Percentiles rank a stretch among this genome's conserved stretches.
phyloP scores from a whole-genome alignment of 1,140 invertebrate genomes.

The Drosophila seguyi region DNA sequence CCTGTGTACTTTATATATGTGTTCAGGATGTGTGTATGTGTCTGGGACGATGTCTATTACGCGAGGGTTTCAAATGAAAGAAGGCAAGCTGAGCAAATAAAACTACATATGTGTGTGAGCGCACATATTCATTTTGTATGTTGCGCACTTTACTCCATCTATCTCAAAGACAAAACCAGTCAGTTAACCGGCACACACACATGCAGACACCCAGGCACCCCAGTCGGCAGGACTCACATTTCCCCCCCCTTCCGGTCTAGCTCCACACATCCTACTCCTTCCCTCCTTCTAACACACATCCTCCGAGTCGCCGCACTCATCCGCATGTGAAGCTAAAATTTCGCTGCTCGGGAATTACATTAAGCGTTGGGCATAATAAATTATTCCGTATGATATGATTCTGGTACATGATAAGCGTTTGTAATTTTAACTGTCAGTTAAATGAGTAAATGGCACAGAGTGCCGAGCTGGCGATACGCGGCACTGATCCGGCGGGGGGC shows the following conservation, averaged over 20 bases:
- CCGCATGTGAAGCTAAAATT: constrained; percentile 56
- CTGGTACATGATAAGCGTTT: constrained; percentile 84
- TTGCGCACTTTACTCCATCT: constrained; percentile 80
- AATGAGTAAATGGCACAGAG: constrained; percentile 75
- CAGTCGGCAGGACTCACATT: background rate
- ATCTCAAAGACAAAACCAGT: constrained; percentile 78
- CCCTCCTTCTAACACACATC: constrained; percentile 6
- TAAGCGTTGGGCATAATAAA: constrained; percentile 83
- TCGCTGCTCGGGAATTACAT: constrained; percentile 79
- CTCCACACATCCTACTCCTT: constrained; percentile 1
- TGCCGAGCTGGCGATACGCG: constrained; percentile 6
- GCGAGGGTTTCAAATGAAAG: constrained; percentile 71
- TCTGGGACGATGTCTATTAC: constrained; percentile 57
- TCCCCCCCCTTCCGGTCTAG: background rate
- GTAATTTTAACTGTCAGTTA: constrained; percentile 84
- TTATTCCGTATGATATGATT: constrained; percentile 84
- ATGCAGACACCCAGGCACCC: constrained; percentile 9
- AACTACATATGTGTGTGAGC: constrained; percentile 64
- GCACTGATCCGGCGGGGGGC: background rate
- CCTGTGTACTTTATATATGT: background rate
- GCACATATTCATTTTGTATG: constrained; percentile 73
- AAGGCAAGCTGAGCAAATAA: constrained; percentile 79
- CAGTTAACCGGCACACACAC: constrained; percentile 43
- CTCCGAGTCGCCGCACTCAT: constrained; percentile 5
- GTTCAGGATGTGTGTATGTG: constrained; percentile 1